Percentiles rank a stretch among this genome's conserved stretches.
Conservation (phyloP, 2,888 invertebrate species). For the Diloba caeruleocephala region DNA sequence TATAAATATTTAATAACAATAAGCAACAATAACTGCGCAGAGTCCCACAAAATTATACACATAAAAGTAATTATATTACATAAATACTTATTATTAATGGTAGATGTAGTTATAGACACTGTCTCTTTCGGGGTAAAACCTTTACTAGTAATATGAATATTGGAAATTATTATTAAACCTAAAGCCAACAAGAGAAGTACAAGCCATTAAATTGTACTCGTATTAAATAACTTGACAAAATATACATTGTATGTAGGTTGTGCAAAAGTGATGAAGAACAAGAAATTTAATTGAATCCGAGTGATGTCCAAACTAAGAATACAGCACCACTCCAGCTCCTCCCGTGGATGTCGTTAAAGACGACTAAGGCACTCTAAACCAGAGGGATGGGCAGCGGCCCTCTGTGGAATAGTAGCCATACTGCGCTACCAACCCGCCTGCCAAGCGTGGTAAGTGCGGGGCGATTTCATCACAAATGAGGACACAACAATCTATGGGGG, state of each 20-base stretch:
- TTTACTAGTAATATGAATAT: conserved; percentile 21
- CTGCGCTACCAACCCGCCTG: too few species aligned
- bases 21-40: conserved; percentile 81
- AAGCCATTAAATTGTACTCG: conserved; percentile 35
- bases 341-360: too few species aligned
- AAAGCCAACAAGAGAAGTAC: conserved; percentile 15
- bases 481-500: too few species aligned
- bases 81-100: conserved; percentile 14
- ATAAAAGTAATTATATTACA: conserved; percentile 45
- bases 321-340: too few species aligned
- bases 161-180: conserved; percentile 35
- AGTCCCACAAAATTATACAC: conserved; percentile 45
- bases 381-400: too few species aligned
- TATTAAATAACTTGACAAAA: conserved; percentile 25
- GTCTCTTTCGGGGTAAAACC: conserved; percentile 6
- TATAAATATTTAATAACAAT: conserved; percentile 81
- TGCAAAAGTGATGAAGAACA: too few species aligned
- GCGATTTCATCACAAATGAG: too few species aligned
- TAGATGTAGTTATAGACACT: conserved; percentile 17
- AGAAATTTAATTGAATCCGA: too few species aligned
- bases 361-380: too few species aligned
- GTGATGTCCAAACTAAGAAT: too few species aligned
- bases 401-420: too few species aligned
- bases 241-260: conserved; percentile 40
- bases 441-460: too few species aligned